Conservation (phyloP, 2,797 vertebrate genomes). For the Meriones psammophilus region DNA sequence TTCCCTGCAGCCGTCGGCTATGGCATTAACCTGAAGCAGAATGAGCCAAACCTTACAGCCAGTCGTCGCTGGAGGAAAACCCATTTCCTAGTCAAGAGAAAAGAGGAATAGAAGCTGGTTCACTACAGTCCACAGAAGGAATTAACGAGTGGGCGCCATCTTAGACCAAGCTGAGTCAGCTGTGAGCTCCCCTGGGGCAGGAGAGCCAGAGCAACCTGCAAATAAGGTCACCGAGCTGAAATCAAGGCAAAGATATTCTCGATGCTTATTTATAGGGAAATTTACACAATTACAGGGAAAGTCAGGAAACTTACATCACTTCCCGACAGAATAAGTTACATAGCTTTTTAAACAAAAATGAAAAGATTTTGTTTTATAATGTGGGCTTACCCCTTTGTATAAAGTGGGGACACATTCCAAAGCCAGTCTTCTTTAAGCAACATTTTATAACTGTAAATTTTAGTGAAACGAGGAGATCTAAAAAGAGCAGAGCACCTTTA, state of each 20-base stretch:
- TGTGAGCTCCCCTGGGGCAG: neutral
- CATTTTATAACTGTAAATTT: neutral
- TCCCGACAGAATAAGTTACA: constrained; percentile 14
- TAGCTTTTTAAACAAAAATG: constrained; percentile 45
- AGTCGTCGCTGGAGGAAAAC: constrained; percentile 50
- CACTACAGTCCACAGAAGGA: neutral
- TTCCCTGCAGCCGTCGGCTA: neutral
- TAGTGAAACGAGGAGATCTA: neutral
- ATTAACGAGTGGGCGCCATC: neutral
- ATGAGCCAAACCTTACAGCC: neutral
- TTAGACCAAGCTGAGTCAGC: neutral
- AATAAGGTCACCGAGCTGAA: neutral
- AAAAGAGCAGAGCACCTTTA: neutral
- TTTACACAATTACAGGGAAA: constrained; percentile 23
- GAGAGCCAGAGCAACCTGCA: neutral
- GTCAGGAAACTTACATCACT: constrained; percentile 32
- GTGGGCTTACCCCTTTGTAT: neutral
- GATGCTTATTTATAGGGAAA: constrained; percentile 35
- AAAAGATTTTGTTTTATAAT: neutral
- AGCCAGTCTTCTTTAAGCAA: constrained; percentile 36
- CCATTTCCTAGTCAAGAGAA: constrained; percentile 10
- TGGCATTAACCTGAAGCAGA: neutral
- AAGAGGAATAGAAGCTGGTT: neutral
- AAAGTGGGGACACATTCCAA: neutral
- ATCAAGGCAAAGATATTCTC: neutral